Evolutionary conservation across 2,888 invertebrate species (phyloP), one percentile per base, ranked within the genome.

Genomic region (Idaea straminata): DNA sequence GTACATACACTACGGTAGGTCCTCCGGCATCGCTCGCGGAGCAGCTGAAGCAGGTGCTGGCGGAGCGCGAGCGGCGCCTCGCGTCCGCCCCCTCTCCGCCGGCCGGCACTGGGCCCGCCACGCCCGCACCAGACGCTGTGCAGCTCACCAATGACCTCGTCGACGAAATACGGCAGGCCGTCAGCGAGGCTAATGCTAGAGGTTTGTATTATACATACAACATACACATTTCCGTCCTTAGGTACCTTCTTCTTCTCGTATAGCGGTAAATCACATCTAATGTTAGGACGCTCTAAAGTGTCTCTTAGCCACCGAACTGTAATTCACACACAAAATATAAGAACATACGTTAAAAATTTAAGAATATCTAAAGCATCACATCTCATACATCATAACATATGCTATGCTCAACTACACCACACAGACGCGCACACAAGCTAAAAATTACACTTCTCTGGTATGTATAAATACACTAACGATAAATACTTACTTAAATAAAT

Each of bases 81-180:
- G 94, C 93, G 61, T 92, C 93, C 62, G 89, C 74, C 62, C 74
- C 76, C 38, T 70, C 71, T 61, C 65, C 74, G 36, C 63, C 63
- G 62, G 74, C 77, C 59, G 86, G 92, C 80, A 95, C 94, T 75
- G 95, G 94, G 87, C 92, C 95, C 75, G 95, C 95, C 36, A 10
- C 36, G 6, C 74, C 78, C 59, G 86, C 92, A 80, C 95, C 94
- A 75, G 95, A 94, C 87, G 93, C 95, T 75, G 95, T 95, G 88
- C 95, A 94, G 87, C 95, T 95, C 82, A 96, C 96, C 79, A 96
- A 97, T 91, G 96, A 96, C 83, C 94, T 97, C 75, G 95, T 97
- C 74, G 97, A 97, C 88, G 97, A 97, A 94, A 97, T 97, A 81
- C 94, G 97, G 72, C 96, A 96, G 88, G 97, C 97, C 77, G 97